These are phyloP conservation scores for Hylaeus anthracinus DNA, from an alignment of 1,140 invertebrate species.

Conservation along the genomic window DNA sequence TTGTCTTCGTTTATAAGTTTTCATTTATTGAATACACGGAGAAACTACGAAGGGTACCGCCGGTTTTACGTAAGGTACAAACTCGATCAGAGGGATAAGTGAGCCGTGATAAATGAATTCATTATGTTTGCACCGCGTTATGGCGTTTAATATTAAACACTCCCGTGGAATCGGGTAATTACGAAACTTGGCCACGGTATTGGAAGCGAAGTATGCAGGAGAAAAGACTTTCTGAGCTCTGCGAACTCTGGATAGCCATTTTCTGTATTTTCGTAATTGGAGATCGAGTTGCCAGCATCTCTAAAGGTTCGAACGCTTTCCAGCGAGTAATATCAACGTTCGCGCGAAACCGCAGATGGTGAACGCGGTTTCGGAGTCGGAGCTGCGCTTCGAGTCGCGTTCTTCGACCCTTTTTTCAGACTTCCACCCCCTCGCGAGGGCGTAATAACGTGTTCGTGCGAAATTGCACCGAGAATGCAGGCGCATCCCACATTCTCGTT, in stretches of 20 bases:
- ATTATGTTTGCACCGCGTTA: conserved; percentile 7
- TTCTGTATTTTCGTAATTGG: no score
- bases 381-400: neutral
- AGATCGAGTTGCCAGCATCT: no score
- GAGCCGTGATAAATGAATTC: conserved; percentile 31
- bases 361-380: no score
- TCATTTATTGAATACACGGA: neutral
- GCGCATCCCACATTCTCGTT: conserved; percentile 37
- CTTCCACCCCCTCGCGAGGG: neutral
- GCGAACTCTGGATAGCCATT: no score
- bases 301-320: no score
- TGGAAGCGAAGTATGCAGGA: no score
- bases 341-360: no score
- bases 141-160: conserved; percentile 24
- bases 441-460: conserved; percentile 41
- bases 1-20: no score
- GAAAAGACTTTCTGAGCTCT: no score
- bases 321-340: no score
- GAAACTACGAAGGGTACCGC: neutral
- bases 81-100: conserved; percentile 24
- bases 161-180: conserved; percentile 7
- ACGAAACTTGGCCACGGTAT: neutral
- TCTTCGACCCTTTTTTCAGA: neutral
- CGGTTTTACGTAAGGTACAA: neutral
- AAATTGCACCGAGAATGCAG: conserved; percentile 26